phyloP scores from a whole-genome alignment of 2,797 vertebrate species.

The Leptoclinus maculatus region DNA sequence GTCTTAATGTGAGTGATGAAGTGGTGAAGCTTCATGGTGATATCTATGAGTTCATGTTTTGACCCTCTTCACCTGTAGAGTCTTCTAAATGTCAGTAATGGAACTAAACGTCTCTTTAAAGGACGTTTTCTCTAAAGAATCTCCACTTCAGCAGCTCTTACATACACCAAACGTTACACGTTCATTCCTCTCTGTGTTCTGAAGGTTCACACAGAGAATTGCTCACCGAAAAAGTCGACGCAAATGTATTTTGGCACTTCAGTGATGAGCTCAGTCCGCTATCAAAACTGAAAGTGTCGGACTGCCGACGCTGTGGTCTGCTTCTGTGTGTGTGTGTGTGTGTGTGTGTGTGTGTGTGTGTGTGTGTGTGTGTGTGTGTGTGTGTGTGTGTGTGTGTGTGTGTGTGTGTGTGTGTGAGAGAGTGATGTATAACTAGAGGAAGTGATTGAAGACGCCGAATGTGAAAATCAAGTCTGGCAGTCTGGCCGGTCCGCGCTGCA shows the following conservation, averaged over 20 bases:
- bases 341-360: no score
- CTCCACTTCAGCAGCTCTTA: no score
- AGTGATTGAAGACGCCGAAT: not conserved
- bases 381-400: not conserved
- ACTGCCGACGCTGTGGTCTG: slow-evolving; percentile 4
- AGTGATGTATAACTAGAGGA: not conserved
- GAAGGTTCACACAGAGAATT: not conserved
- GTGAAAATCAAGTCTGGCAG: slow-evolving; percentile 44
- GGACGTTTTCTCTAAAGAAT: no score
- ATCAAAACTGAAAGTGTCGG: slow-evolving; percentile 36
- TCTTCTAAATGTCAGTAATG: no score
- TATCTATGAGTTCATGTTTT: no score
- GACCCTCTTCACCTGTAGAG: no score
- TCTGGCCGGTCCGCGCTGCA: not conserved
- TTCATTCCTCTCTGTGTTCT: no score
- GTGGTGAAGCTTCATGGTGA: no score
- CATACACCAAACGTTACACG: no score
- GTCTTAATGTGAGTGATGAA: no score
- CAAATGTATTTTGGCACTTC: slow-evolving; percentile 40
- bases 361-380: no score
- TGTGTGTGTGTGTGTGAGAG: not conserved
- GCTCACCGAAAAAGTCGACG: slow-evolving; percentile 36
- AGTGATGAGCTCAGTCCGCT: slow-evolving; percentile 34
- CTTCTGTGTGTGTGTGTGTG: not conserved
- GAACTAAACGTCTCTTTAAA: no score